Conservation (phyloP, 2,888 invertebrate species). For the Norana najaformis region DNA sequence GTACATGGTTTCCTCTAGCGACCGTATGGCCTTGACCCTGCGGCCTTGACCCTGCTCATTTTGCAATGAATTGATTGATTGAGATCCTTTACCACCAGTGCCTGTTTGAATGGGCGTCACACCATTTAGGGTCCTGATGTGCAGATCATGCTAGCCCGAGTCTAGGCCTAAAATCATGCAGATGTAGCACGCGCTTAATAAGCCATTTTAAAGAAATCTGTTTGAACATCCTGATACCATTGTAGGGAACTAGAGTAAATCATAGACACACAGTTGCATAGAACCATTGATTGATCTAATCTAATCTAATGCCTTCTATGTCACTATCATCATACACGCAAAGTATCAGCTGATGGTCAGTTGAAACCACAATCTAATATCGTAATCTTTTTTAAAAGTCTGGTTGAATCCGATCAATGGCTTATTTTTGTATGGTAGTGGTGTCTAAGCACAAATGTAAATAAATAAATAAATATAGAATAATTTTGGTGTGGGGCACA, state of each 20-base stretch:
- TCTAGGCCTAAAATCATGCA: too few species aligned
- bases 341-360: background rate
- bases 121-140: too few species aligned
- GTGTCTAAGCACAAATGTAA: background rate
- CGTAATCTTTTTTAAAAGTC: background rate
- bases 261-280: background rate
- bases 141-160: too few species aligned
- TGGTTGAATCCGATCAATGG: background rate
- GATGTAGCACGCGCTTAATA: background rate
- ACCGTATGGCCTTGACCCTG: too few species aligned
- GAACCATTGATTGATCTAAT: background rate
- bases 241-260: background rate
- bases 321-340: background rate
- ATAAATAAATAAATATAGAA: background rate
- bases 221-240: background rate
- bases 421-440: background rate
- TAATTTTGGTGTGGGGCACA: background rate
- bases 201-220: background rate
- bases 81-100: too few species aligned
- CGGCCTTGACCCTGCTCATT: too few species aligned
- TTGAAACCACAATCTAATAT: background rate
- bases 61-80: too few species aligned
- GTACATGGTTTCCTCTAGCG: too few species aligned
- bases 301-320: background rate
- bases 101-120: too few species aligned